Evolutionary conservation across 2,113 vertebrate species (phyloP).

Genomic region (Albula goreensis): DNA sequence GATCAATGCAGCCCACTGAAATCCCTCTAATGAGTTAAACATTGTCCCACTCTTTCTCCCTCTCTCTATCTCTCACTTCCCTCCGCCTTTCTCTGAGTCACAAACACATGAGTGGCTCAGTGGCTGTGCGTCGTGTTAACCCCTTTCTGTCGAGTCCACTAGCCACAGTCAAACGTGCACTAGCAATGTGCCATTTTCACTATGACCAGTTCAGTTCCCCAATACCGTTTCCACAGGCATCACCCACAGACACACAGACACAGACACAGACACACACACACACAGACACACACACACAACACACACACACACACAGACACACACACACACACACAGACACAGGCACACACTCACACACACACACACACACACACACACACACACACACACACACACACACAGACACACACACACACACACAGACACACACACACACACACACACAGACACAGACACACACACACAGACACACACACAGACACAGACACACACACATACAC

Average conservation of each 20-base stretch:
- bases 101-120: slow-evolving; percentile 60
- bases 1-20: slow-evolving; percentile 2
- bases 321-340: slow-evolving; percentile 3
- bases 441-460: background rate
- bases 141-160: slow-evolving; percentile 33
- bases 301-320: background rate
- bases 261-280: background rate
- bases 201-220: slow-evolving; percentile 12
- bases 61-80: slow-evolving; percentile 8
- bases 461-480: background rate
- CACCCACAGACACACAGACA: background rate
- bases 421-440: background rate
- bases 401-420: background rate
- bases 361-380: slow-evolving; percentile 4
- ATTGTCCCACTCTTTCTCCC: slow-evolving; percentile 39
- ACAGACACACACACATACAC: slow-evolving; percentile 9
- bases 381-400: background rate
- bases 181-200: slow-evolving; percentile 20
- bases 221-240: background rate
- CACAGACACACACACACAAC: no score
- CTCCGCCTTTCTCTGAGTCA: slow-evolving; percentile 51
- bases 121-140: slow-evolving; percentile 47
- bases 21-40: slow-evolving; percentile 50
- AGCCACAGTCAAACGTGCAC: slow-evolving; percentile 6
- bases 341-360: background rate